Evolutionary conservation across 2,113 vertebrate genomes (phyloP).

Genomic region (Lepus americanus): DNA sequence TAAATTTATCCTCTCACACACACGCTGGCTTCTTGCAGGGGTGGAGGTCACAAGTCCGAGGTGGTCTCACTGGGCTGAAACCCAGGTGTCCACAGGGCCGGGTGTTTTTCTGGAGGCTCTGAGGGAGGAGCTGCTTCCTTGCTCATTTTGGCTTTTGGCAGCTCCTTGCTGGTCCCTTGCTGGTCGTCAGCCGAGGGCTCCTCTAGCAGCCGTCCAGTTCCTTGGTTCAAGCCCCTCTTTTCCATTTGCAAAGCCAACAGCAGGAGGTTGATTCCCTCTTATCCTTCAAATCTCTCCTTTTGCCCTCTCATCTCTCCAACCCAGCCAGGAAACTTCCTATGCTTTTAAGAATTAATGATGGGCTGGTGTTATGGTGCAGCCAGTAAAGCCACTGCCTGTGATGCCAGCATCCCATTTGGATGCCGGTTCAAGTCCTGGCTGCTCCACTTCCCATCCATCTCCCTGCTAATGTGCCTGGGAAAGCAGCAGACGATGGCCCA

Average conservation of each 20-base stretch:
- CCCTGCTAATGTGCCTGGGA: too few species aligned
- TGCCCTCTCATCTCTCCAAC: background rate
- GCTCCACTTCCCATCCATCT: background rate
- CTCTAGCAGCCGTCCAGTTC: background rate
- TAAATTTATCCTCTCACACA: background rate
- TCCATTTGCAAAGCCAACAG: slow-evolving; percentile 18
- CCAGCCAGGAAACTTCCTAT: background rate
- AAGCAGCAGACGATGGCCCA: too few species aligned
- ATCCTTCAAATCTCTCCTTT: background rate
- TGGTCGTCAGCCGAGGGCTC: background rate
- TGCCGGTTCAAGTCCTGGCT: too few species aligned
- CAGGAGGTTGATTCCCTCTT: background rate
- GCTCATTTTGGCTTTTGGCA: background rate
- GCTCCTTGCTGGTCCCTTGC: background rate
- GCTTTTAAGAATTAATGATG: background rate
- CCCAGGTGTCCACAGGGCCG: background rate
- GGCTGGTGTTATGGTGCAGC: too few species aligned
- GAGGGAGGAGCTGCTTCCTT: background rate
- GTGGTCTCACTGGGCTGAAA: background rate
- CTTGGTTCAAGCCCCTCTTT: background rate
- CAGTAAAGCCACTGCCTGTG: too few species aligned
- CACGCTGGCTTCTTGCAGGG: background rate
- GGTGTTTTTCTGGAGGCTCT: background rate
- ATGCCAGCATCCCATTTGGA: too few species aligned
- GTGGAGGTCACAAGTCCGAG: background rate